Conservation (phyloP, 2,797 vertebrate species). For the Notolabrus celidotus region DNA sequence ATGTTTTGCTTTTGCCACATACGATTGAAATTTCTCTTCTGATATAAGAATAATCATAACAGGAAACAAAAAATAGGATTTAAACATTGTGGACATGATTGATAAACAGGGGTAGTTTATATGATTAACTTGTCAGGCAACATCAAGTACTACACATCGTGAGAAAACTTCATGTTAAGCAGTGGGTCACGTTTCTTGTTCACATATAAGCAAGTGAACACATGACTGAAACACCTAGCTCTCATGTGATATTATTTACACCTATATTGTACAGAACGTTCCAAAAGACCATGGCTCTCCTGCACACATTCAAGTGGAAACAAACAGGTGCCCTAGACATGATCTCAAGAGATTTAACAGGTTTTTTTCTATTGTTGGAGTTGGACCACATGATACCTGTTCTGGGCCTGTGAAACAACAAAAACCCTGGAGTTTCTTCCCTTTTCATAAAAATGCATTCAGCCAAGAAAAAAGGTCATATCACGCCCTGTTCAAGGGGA, state of each 20-base stretch:
- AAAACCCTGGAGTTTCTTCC: not conserved
- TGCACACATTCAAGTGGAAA: not conserved
- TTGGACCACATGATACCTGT: conserved; percentile 12
- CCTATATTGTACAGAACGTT: conserved; percentile 1
- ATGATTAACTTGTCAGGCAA: not conserved
- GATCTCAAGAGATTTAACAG: conserved; percentile 23
- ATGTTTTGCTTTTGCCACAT: not conserved
- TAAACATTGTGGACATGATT: not conserved
- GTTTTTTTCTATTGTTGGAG: conserved; percentile 35
- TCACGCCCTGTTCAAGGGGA: not conserved
- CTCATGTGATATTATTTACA: conserved; percentile 34
- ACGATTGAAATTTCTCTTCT: not conserved
- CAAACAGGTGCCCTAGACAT: not conserved
- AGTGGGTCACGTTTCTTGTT: not conserved
- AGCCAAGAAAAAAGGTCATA: conserved; percentile 20
- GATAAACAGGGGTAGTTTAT: not conserved
- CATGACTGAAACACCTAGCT: conserved; percentile 3
- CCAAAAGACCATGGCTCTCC: not conserved
- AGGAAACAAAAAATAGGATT: too few species aligned
- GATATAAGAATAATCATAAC: not conserved
- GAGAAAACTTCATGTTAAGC: not conserved
- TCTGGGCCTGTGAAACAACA: conserved; percentile 3
- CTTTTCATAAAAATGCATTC: conserved; percentile 13
- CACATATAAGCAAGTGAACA: not conserved
- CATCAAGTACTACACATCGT: not conserved